A percentile compares a stretch with the other conserved stretches of the same genome.
Conservation (phyloP, 2,888 invertebrate species). For the Toxonevra muliebris region DNA sequence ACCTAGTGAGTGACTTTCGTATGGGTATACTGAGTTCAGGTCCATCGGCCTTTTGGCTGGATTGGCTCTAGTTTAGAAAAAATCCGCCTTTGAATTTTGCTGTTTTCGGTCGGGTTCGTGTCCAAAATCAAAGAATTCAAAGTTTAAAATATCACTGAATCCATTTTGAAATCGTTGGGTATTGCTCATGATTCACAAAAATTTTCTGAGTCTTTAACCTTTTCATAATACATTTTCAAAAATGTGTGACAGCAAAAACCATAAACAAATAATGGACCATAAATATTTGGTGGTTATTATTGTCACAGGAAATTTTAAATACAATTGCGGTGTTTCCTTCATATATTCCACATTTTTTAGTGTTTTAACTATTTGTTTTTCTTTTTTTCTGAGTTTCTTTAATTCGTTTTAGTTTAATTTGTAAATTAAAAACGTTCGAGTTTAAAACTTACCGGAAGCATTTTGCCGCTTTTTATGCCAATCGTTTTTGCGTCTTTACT, state of each 20-base stretch:
- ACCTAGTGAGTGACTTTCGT: too few species aligned
- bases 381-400: neutral
- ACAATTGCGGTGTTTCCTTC: neutral
- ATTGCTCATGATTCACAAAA: too few species aligned
- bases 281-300: neutral
- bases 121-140: too few species aligned
- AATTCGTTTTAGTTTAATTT: conserved; percentile 2
- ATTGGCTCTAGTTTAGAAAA: too few species aligned
- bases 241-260: neutral
- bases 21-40: too few species aligned
- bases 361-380: conserved; percentile 15
- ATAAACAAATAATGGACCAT: neutral
- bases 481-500: conserved; percentile 14
- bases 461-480: conserved; percentile 48
- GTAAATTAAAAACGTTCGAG: conserved; percentile 5
- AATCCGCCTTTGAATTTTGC: too few species aligned
- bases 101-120: too few species aligned
- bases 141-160: too few species aligned
- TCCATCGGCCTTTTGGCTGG: too few species aligned
- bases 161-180: too few species aligned
- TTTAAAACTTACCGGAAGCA: conserved; percentile 59
- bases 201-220: too few species aligned
- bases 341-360: neutral
- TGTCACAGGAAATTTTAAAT: conserved; percentile 4
- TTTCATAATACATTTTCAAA: neutral